A percentile compares a stretch with the other conserved stretches of the same genome.
Evolutionary conservation across 2,888 invertebrate genomes (phyloP).

Genomic region (Baccha elongata): DNA sequence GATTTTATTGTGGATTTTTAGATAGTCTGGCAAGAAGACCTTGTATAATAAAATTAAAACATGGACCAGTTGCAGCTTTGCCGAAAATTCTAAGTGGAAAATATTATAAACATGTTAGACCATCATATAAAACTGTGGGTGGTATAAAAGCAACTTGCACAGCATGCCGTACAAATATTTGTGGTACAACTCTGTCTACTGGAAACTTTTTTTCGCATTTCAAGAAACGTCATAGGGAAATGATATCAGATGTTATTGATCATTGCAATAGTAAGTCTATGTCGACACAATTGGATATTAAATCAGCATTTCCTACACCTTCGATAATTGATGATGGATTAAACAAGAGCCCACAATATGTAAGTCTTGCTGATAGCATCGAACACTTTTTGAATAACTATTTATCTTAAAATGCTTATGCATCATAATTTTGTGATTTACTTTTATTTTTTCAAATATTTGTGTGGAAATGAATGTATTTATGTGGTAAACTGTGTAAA

Average conservation of each 20-base stretch:
- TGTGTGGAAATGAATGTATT: too few species aligned
- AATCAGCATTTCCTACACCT: background rate
- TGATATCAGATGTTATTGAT: constrained; percentile 71
- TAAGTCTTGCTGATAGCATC: constrained; percentile 12
- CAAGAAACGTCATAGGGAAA: constrained; percentile 78
- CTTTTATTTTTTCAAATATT: too few species aligned
- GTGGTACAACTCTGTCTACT: constrained; percentile 80
- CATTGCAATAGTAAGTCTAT: constrained; percentile 19
- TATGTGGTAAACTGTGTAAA: too few species aligned
- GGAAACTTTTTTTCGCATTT: constrained; percentile 80
- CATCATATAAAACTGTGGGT: constrained; percentile 79
- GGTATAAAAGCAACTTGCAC: constrained; percentile 81
- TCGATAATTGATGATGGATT: background rate
- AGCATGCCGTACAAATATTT: constrained; percentile 78
- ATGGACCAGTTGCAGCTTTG: constrained; percentile 67
- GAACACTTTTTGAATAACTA: constrained; percentile 5
- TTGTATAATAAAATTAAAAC: constrained; percentile 20
- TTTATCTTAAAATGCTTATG: background rate
- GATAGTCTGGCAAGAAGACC: background rate
- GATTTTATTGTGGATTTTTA: background rate
- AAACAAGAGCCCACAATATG: background rate
- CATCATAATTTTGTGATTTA: too few species aligned
- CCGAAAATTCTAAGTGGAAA: constrained; percentile 80
- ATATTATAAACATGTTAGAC: constrained; percentile 79
- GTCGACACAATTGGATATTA: constrained; percentile 8